These are phyloP conservation scores for Dolichoris vasculosae DNA, from an alignment of 1,140 invertebrate genomes.

Conservation along the genomic window DNA sequence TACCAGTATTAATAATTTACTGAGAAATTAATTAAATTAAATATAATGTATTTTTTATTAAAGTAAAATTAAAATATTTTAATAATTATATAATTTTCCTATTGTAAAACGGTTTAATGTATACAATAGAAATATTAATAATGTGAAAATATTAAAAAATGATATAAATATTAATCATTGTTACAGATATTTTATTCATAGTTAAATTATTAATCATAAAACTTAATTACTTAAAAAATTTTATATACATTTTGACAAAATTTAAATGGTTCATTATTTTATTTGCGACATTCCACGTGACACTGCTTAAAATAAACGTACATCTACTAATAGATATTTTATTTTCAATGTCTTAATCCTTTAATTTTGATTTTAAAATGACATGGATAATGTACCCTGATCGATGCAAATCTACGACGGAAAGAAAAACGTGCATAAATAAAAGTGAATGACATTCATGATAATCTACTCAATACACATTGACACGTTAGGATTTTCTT, in stretches of 20 bases:
- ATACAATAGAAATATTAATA: no score
- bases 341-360: neutral
- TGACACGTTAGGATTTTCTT: neutral
- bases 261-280: neutral
- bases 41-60: no score
- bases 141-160: no score
- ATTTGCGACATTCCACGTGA: neutral
- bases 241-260: neutral
- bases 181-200: neutral
- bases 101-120: no score
- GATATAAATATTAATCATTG: neutral
- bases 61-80: no score
- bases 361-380: neutral
- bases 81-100: no score
- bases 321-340: neutral
- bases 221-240: neutral
- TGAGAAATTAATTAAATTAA: no score
- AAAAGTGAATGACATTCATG: neutral
- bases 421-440: neutral
- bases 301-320: neutral
- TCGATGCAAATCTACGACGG: neutral
- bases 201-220: neutral
- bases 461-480: no score
- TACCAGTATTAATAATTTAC: no score
- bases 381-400: neutral